Percentiles rank a stretch among this genome's conserved stretches.
phyloP scores from a whole-genome alignment of 2,113 vertebrate species.

The Sterrhoptilus dennistouni region DNA sequence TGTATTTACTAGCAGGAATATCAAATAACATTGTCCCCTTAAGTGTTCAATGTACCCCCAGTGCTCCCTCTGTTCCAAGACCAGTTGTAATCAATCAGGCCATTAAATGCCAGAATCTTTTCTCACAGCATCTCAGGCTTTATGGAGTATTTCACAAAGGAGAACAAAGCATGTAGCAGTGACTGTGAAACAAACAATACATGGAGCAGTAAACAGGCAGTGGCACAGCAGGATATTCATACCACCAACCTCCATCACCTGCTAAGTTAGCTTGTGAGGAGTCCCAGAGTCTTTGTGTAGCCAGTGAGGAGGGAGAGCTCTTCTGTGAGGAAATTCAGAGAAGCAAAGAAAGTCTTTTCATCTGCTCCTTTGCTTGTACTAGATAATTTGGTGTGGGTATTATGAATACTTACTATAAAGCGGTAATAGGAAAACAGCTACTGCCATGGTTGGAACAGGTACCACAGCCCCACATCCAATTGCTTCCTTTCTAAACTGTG shows the following conservation, averaged over 20 bases:
- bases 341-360: neutral
- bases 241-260: neutral
- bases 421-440: neutral
- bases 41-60: neutral
- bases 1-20: slow-evolving; percentile 26
- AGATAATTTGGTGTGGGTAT: neutral
- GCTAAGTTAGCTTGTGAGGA: neutral
- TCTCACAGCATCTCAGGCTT: neutral
- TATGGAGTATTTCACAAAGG: neutral
- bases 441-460: neutral
- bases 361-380: neutral
- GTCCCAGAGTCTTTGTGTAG: neutral
- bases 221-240: neutral
- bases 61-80: neutral
- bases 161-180: neutral
- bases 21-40: neutral
- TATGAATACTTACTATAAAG: neutral
- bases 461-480: neutral
- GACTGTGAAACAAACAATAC: neutral
- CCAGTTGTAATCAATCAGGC: neutral
- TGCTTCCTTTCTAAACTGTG: neutral
- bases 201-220: neutral
- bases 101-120: neutral
- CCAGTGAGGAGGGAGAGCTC: neutral
- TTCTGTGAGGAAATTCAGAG: neutral